Conservation (phyloP, 2,888 invertebrate species). For the Mycogona germanica region DNA sequence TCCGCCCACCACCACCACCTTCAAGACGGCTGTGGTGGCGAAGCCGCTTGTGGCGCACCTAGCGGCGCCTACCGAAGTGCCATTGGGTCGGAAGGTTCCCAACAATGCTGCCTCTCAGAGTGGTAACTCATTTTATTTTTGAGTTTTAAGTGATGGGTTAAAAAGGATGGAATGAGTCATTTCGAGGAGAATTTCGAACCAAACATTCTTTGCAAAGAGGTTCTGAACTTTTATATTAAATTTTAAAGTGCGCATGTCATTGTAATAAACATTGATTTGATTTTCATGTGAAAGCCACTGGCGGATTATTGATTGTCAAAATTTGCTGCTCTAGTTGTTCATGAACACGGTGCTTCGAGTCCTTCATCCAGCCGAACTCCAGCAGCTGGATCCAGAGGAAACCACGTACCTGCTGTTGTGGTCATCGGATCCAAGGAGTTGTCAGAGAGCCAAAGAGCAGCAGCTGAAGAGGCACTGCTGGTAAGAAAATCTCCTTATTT, state of each 20-base stretch:
- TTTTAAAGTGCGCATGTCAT: not conserved
- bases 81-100: conserved; percentile 9
- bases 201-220: too few relatives aligned
- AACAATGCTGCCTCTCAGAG: conserved; percentile 2
- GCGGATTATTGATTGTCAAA: not conserved
- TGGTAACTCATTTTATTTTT: not conserved
- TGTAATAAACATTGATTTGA: not conserved
- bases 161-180: too few relatives aligned
- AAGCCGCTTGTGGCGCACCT: conserved; percentile 3
- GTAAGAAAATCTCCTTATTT: too few relatives aligned
- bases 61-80: conserved; percentile 4
- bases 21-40: not conserved
- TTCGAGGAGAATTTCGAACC: too few relatives aligned
- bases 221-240: too few relatives aligned
- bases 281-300: not conserved
- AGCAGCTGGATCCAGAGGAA: not conserved
- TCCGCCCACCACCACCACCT: conserved; percentile 9
- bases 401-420: too few relatives aligned
- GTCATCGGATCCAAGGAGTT: conserved; percentile 2
- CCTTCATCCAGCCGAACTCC: not conserved
- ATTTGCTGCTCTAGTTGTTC: not conserved
- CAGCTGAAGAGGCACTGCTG: conserved; percentile 11
- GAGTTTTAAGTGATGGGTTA: not conserved
- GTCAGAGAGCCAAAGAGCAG: not conserved
- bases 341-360: conserved; percentile 3